Evolutionary conservation across 2,888 invertebrate species (phyloP), one percentile per base, ranked within the genome.

Genomic region (Asteroscopus sphinx): DNA sequence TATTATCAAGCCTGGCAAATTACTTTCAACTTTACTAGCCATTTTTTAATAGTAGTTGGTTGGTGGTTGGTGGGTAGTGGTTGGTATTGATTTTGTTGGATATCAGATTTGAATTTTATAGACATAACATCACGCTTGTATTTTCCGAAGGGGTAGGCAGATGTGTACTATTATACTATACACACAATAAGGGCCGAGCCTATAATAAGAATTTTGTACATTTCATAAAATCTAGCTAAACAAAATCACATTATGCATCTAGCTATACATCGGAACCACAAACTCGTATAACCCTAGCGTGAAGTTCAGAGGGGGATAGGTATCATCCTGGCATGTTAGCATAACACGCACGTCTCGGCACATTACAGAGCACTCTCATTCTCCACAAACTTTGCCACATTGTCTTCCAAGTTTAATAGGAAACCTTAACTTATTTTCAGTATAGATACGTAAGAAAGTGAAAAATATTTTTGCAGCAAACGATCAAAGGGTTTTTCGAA

Each of bases 291-390:
- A 33, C 35, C 35, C 40, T 33, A 8, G 12, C 30, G 17, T 33
- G 13, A 62, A 59, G 12, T 49, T 62, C 16, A 15, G 48, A 8
- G 41, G 17, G 13, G 21, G 45, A 9, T 9, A 7, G 55, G 53
- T 49, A 58, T 56, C 39, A 54, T 28, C 17, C 21, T 26, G 26
- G 28, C 41, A 58, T 52, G 57, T 69, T 39, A 52, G 33, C 45
- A 47, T 58, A 63, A 42, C 57, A 63, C 49, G 53, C 61, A 52
- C 30, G 71, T 64, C 49, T 44, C 42, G 16, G 9, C 51, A 44
- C 41, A 42, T 60, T 56, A 54, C 13, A 21, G 37, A 32, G 9
- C 49, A 56, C 36, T 58, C 45, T 40, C 45, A 35, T 47, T 39
- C 32, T 11, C 25, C 33, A 12, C 32, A 35, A 60, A 41, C 28